phyloP scores from a whole-genome alignment of 2,888 invertebrate genomes.

The Lucinisca nassula region DNA sequence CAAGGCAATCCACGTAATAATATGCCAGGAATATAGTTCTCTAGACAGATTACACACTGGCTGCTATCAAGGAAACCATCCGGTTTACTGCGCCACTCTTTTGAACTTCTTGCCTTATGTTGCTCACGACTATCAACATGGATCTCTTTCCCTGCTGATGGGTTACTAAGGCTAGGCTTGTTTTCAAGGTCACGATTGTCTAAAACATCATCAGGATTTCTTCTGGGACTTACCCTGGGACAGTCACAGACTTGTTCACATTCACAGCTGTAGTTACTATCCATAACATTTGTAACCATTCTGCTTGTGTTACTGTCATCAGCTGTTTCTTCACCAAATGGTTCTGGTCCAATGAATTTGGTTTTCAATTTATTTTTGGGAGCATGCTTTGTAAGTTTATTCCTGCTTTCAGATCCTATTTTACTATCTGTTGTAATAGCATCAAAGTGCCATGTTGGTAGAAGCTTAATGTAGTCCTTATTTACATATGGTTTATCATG shows the following conservation, averaged over 20 bases:
- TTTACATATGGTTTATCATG: slow-evolving; percentile 88
- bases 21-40: slow-evolving; percentile 86
- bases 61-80: slow-evolving; percentile 86
- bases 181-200: neutral
- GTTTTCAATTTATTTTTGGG: neutral
- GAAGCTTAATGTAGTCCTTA: slow-evolving; percentile 88
- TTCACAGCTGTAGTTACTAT: slow-evolving; percentile 39
- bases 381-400: neutral
- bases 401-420: neutral
- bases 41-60: slow-evolving; percentile 89
- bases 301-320: neutral
- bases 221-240: neutral
- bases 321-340: neutral
- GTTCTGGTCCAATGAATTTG: neutral
- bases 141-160: too few species aligned
- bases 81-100: slow-evolving; percentile 70
- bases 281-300: slow-evolving; percentile 20
- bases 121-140: neutral
- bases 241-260: slow-evolving; percentile 25
- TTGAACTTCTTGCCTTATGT: neutral
- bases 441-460: slow-evolving; percentile 88
- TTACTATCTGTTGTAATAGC: neutral
- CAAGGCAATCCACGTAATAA: slow-evolving; percentile 89
- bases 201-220: slow-evolving; percentile 5
- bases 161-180: too few species aligned